phyloP scores from a whole-genome alignment of 2,888 invertebrate genomes.

The Drosophila meridionalis region DNA sequence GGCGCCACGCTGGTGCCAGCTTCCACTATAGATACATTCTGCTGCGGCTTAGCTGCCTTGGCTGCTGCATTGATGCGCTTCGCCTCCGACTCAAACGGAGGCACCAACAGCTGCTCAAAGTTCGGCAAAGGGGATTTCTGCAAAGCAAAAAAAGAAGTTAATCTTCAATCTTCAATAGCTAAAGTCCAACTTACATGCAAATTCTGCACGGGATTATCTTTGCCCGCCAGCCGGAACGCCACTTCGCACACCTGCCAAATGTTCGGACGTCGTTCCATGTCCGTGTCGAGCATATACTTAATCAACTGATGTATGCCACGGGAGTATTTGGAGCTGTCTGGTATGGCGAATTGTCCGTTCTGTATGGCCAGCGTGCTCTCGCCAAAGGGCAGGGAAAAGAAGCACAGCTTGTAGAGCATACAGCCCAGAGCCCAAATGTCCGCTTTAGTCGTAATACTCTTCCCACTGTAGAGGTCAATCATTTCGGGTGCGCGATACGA shows the following conservation, averaged over 20 bases:
- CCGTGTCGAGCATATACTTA: constrained; percentile 93
- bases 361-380: constrained; percentile 97
- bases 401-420: constrained; percentile 94
- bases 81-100: constrained; percentile 90
- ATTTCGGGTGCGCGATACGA: constrained; percentile 97
- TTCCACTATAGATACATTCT: constrained; percentile 86
- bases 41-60: constrained; percentile 82
- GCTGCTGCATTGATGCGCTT: constrained; percentile 85
- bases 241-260: constrained; percentile 93
- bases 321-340: constrained; percentile 91
- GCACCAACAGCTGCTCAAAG: constrained; percentile 88
- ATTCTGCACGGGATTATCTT: constrained; percentile 92
- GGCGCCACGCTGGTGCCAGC: constrained; percentile 92
- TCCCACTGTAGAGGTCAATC: constrained; percentile 95
- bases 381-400: constrained; percentile 95
- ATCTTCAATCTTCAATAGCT: neutral
- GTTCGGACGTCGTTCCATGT: constrained; percentile 93
- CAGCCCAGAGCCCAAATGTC: constrained; percentile 97
- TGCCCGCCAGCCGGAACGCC: constrained; percentile 89
- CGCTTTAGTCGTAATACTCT: constrained; percentile 93
- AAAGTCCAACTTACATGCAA: constrained; percentile 87
- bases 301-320: constrained; percentile 90
- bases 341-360: constrained; percentile 94
- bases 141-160: constrained; percentile 41
- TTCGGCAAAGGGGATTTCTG: constrained; percentile 89